These are phyloP conservation scores for Crenuchus spilurus DNA, from an alignment of 2,797 vertebrate genomes.

Conservation along the genomic window DNA sequence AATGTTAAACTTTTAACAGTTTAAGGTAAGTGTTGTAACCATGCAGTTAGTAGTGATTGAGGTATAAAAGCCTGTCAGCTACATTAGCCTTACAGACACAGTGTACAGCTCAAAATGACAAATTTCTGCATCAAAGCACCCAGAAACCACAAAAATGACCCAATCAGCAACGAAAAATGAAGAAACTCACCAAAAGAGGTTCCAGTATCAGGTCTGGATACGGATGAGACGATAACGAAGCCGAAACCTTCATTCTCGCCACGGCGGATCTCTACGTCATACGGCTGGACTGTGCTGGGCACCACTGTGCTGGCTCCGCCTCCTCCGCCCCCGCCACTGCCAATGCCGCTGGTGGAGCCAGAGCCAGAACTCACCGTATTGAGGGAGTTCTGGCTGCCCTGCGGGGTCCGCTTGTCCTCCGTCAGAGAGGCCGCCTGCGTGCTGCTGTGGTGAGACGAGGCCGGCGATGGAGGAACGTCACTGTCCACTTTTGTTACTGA, in stretches of 20 bases:
- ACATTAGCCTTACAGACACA: no score
- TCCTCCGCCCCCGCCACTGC: constrained; percentile 78
- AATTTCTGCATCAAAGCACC: no score
- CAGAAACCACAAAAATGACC: no score
- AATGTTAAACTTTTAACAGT: no score
- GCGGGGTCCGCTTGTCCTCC: constrained; percentile 86
- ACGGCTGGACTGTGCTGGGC: constrained; percentile 84
- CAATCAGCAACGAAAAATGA: no score
- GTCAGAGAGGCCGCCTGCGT: constrained; percentile 85
- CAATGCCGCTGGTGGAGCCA: constrained; percentile 87
- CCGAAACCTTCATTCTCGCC: constrained; percentile 97
- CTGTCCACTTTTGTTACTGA: constrained; percentile 86
- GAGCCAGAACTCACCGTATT: constrained; percentile 90
- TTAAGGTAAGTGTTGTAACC: no score
- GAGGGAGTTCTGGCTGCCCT: constrained; percentile 90
- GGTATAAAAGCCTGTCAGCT: no score
- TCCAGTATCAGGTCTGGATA: constrained; percentile 93
- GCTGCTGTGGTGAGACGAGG: constrained; percentile 90
- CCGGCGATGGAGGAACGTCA: constrained; percentile 85
- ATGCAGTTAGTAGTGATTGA: no score
- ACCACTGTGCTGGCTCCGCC: constrained; percentile 76
- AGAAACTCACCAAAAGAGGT: constrained; percentile 94
- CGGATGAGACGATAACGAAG: constrained; percentile 97
- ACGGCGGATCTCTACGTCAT: constrained; percentile 94
- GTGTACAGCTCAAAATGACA: no score